phyloP scores from a whole-genome alignment of 2,797 vertebrate species.

The Paramormyrops hopkinsi region DNA sequence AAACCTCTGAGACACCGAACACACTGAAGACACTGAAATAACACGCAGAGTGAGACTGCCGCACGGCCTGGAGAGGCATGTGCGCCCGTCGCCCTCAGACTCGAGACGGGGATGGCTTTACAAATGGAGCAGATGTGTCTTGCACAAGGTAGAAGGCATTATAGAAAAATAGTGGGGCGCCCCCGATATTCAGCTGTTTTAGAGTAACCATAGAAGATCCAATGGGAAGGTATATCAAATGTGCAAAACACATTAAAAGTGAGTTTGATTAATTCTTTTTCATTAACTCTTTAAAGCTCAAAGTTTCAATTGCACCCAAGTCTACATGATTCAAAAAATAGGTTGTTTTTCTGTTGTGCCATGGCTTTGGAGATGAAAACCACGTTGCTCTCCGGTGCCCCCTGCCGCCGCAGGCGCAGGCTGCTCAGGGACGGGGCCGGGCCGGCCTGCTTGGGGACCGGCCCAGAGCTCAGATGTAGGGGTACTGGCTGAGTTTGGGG shows the following conservation, averaged over 20 bases:
- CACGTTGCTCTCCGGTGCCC: slow-evolving; percentile 56
- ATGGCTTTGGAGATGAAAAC: slow-evolving; percentile 86
- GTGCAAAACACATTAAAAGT: slow-evolving; percentile 99
- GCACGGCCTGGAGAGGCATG: slow-evolving; percentile 80
- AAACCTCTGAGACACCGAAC: slow-evolving; percentile 72
- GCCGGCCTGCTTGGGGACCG: slow-evolving; percentile 40
- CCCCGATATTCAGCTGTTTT: slow-evolving; percentile 92
- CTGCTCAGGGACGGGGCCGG: slow-evolving; percentile 35
- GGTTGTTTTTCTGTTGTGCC: slow-evolving; percentile 86
- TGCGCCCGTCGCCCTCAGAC: slow-evolving; percentile 86
- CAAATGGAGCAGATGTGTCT: slow-evolving; percentile 88
- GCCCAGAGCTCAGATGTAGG: slow-evolving; percentile 79
- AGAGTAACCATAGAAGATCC: slow-evolving; percentile 92
- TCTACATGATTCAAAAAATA: slow-evolving; percentile 94
- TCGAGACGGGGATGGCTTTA: slow-evolving; percentile 97
- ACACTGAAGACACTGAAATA: slow-evolving; percentile 81
- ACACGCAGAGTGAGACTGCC: slow-evolving; percentile 83
- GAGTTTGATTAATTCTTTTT: slow-evolving; percentile 62
- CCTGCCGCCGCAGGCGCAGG: background rate
- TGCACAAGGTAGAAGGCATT: slow-evolving; percentile 99
- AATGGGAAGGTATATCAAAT: slow-evolving; percentile 99
- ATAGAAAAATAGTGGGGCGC: slow-evolving; percentile 97
- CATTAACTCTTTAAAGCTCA: slow-evolving; percentile 80
- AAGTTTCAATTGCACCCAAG: slow-evolving; percentile 96
- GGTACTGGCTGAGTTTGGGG: slow-evolving; percentile 95